A percentile compares a stretch with the other conserved stretches of the same genome.
These are phyloP conservation scores for Circaetus cinerascens DNA, from an alignment of 2,113 vertebrate genomes.

Conservation along the genomic window DNA sequence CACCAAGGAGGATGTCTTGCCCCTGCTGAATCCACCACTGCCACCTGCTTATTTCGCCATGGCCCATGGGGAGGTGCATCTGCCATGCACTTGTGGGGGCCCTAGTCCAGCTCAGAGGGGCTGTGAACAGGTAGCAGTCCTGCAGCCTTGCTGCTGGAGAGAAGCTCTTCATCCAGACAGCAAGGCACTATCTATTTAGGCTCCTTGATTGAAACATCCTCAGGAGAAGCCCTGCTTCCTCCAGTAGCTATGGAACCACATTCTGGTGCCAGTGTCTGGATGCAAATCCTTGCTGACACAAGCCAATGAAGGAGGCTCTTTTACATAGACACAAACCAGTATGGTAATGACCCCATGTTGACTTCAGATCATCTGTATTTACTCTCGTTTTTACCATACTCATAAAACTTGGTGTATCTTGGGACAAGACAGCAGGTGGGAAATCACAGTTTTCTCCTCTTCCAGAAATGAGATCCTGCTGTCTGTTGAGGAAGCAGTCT, in stretches of 20 bases:
- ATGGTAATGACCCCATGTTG: accelerated
- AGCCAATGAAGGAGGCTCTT: neutral
- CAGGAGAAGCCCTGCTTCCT: neutral
- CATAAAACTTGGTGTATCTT: neutral
- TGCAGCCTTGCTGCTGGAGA: neutral
- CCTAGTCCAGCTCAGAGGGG: neutral
- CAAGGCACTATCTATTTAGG: neutral
- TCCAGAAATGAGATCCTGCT: neutral
- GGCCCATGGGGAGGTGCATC: neutral
- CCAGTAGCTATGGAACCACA: neutral
- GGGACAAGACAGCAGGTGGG: neutral
- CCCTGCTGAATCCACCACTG: neutral
- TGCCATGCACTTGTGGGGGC: neutral
- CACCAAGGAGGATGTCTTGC: neutral
- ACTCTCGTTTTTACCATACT: neutral
- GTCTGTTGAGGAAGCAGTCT: neutral
- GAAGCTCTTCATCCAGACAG: neutral
- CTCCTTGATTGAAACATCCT: neutral
- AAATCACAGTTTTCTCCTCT: neutral
- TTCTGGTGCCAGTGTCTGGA: neutral
- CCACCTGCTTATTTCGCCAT: neutral
- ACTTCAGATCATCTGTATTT: neutral
- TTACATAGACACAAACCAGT: neutral
- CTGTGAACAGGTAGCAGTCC: neutral
- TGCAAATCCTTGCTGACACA: neutral